Conservation (phyloP, 2,888 invertebrate genomes). For the Stenichneumon culpator region DNA sequence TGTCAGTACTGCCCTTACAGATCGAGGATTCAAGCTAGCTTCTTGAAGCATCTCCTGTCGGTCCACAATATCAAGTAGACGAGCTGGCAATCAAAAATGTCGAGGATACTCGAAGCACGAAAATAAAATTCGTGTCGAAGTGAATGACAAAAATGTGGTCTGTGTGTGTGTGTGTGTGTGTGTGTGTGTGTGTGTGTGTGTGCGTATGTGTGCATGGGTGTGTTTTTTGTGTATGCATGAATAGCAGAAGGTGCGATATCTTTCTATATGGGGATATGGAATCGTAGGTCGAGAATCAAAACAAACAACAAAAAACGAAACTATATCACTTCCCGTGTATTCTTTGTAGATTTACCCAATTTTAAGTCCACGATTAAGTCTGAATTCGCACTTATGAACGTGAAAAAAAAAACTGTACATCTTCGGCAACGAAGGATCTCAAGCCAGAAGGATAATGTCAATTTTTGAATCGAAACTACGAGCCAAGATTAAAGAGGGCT, state of each 20-base stretch:
- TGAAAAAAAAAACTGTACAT: constrained; percentile 26
- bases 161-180: constrained; percentile 36
- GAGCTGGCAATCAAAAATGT: constrained; percentile 60
- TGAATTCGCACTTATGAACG: constrained; percentile 22
- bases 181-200: background rate
- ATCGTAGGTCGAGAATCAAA: constrained; percentile 56
- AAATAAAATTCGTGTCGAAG: constrained; percentile 37
- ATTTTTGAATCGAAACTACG: constrained; percentile 36
- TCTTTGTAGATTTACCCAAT: constrained; percentile 54
- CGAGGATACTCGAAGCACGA: constrained; percentile 57
- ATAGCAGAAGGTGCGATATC: constrained; percentile 23
- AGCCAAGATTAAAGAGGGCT: background rate
- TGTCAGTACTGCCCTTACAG: constrained; percentile 85
- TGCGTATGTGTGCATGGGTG: constrained; percentile 8
- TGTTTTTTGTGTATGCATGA: constrained; percentile 61
- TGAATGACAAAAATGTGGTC: constrained; percentile 34
- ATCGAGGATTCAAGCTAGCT: constrained; percentile 84
- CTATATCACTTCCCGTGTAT: constrained; percentile 51
- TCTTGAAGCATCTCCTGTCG: constrained; percentile 83
- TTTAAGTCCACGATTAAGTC: constrained; percentile 45
- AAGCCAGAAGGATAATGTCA: constrained; percentile 21
- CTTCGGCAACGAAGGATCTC: constrained; percentile 17
- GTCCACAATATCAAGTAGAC: constrained; percentile 84
- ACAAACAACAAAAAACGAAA: constrained; percentile 19
- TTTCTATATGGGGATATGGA: constrained; percentile 50